Base-by-base conservation (phyloP, 2,888 invertebrate genomes). In the Pelosia muscerda region DNA sequence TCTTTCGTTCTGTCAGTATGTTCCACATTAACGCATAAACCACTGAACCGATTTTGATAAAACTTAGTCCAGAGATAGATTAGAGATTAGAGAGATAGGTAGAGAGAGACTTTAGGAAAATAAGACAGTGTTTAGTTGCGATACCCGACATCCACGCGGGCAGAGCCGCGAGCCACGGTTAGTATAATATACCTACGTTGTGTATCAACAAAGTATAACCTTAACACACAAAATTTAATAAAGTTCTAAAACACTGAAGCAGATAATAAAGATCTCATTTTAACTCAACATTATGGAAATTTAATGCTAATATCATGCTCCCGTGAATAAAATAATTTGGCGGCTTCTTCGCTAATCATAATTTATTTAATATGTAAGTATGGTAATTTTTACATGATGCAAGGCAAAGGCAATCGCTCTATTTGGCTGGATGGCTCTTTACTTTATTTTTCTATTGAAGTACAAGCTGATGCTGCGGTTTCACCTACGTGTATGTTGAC, bases 321-420 rank as follows among this genome's bases (percentile, higher is more conserved):
- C 5, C 25, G 38, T 66, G 61, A 66, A 66, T 66, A 56, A 56
- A 26, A 22, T 61, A n/a, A 55, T 22, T 42, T 38, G 28, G 23
- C 25, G 38, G 42, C 55, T 56, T 66, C 49, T 25, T 60, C 49
- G 61, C 26, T 65, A 59, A 53, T 23, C 65, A 59, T 59, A 53
- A 65, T 65, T 65, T 55, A 9, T n/a, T 26, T 19, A 25, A n/a
- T 55, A 9, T n/a, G n/a, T 19, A 25, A n/a, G 25, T 58, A 8
- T n/a, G 25, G 26, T 58, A 49, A 49, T 49, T 49, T 49, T n/a
- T n/a, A 49, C 49, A n/a, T 49, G n/a, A 49, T 9, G 49, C 19
- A 1, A 49, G 49, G 49, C n/a, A 49, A 1, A 49, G 49, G 49
- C n/a, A 49, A 42, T 49, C 49, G n/a, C n/a, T 42, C 19, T 19